Conservation (phyloP, 2,113 vertebrate species). For the Pipa parva region DNA sequence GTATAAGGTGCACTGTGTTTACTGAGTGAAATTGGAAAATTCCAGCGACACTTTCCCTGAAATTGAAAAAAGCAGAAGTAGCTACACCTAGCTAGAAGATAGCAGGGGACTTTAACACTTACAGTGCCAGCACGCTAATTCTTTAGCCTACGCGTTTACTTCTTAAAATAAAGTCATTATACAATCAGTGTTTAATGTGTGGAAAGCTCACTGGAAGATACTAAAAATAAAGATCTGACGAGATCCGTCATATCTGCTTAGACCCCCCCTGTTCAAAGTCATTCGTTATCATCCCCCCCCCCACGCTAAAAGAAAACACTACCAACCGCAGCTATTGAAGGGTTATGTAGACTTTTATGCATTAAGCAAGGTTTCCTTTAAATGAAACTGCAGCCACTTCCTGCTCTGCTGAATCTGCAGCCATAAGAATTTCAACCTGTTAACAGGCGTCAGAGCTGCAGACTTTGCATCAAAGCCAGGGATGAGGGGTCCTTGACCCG, state of each 20-base stretch:
- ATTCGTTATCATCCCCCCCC: too few species aligned
- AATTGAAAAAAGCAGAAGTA: conserved; percentile 39
- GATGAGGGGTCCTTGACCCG: neutral
- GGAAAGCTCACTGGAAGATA: too few species aligned
- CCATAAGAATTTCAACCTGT: neutral
- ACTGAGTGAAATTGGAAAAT: neutral
- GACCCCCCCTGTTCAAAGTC: too few species aligned
- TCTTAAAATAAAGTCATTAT: neutral
- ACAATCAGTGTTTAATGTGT: too few species aligned
- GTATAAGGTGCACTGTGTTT: conserved; percentile 11
- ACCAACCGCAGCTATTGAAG: too few species aligned
- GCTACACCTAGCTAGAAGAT: conserved; percentile 1
- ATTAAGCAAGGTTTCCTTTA: too few species aligned
- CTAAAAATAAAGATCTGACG: too few species aligned
- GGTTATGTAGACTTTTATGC: too few species aligned
- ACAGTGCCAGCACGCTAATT: neutral
- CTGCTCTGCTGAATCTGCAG: neutral
- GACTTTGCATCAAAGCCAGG: neutral
- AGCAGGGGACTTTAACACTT: neutral
- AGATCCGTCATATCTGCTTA: too few species aligned
- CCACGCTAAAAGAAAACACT: too few species aligned
- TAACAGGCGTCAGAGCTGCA: neutral
- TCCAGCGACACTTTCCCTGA: conserved; percentile 2
- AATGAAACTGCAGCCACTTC: too few species aligned
- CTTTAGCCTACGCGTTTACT: too few species aligned